Evolutionary conservation across 1,140 invertebrate genomes (phyloP), one percentile per base, ranked within the genome.

Genomic region (Brachionus koreanus): DNA sequence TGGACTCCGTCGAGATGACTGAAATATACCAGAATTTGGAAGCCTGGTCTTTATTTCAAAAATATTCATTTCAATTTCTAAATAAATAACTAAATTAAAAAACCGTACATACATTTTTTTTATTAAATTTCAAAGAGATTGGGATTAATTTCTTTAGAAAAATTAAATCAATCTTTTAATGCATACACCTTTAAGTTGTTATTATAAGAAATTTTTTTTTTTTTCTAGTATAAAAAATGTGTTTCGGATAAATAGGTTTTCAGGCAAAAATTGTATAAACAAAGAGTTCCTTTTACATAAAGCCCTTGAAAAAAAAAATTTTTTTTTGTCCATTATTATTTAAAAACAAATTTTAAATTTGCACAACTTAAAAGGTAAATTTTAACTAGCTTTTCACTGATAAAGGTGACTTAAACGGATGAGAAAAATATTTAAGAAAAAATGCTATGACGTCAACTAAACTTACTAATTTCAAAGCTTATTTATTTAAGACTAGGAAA

Each of bases 11-110:
- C 69, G 37, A 5, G 37, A 46, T 29, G 69, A 35, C 37, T 69
- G 65, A 46, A 74, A 74, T 12, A 74, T 46, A 46, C 69, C 25
- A 3, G 69, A 46, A 29, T 74, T 74, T 25, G 69, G 69, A 3
- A 46, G 42, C 7, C 69, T 42, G 7, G 69, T 74, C 16, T 74
- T 74, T 74, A 74, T 35, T 46, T 74, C 69, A 46, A 46, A 74
- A 29, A 74, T 46, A 46, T 74, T 74, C 69, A 74, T 74, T 42
- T 72, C 16, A 39, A 16, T 16, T 29, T 72, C 67, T 72, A 72
- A 42, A 72, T 7, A 39, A 72, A 6, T n/a, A 72, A 39, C 19
- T 72, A 6, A 43, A 16, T 39, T 19, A 72, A 42, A 25, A 72
- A 39, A 5, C 4, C 7, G 16, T 39, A 43, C 0, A 65, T 10